phyloP scores from a whole-genome alignment of 2,888 invertebrate genomes.

The Nowickia ferox region DNA sequence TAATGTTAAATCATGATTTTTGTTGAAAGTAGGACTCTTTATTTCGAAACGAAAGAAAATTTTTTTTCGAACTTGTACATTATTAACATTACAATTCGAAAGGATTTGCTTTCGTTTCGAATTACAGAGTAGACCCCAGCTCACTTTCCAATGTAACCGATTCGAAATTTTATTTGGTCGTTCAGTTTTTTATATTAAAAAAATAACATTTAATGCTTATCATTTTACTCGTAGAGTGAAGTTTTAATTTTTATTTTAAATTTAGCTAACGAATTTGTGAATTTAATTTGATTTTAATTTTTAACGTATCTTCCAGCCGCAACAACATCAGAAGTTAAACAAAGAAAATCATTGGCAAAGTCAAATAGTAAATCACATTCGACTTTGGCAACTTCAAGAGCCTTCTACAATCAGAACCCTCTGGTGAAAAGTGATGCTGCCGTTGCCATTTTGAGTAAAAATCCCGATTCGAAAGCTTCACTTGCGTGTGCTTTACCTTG shows the following conservation, averaged over 20 bases:
- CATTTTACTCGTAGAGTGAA: too few relatives aligned
- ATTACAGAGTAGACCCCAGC: too few relatives aligned
- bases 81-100: too few relatives aligned
- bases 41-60: too few relatives aligned
- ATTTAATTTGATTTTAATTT: background rate
- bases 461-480: constrained; percentile 82
- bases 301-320: constrained; percentile 81
- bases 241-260: background rate
- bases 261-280: background rate
- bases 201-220: background rate
- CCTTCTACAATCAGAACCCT: constrained; percentile 79
- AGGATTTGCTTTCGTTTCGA: too few relatives aligned
- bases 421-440: constrained; percentile 83
- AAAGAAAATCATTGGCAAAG: constrained; percentile 77
- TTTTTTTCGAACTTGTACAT: too few relatives aligned
- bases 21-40: too few relatives aligned
- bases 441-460: constrained; percentile 83
- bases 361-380: constrained; percentile 74
- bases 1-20: too few relatives aligned
- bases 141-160: too few relatives aligned
- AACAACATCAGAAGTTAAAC: constrained; percentile 84
- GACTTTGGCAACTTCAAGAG: constrained; percentile 76
- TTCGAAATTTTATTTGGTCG: too few relatives aligned
- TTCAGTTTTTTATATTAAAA: too few relatives aligned
- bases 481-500: constrained; percentile 84